Conservation (phyloP, 2,113 vertebrate genomes). For the Hippocampus guttulatus region DNA sequence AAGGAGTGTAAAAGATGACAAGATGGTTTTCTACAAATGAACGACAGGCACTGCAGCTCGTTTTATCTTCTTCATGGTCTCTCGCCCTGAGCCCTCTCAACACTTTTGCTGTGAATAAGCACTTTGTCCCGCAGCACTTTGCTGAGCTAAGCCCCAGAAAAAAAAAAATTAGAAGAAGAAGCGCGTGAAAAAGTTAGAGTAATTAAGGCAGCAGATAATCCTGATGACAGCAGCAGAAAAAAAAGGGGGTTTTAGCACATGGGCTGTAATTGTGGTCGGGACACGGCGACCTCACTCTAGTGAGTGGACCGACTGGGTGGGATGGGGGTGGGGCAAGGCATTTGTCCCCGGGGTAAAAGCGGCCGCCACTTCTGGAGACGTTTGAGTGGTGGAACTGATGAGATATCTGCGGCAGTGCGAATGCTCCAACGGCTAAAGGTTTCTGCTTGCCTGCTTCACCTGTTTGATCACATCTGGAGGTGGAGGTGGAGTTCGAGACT, state of each 20-base stretch:
- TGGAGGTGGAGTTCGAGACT: background rate
- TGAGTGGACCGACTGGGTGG: conserved; percentile 37
- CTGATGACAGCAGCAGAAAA: conserved; percentile 65
- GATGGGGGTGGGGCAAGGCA: conserved; percentile 43
- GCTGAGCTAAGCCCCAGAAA: conserved; percentile 45
- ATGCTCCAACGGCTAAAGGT: conserved; percentile 2
- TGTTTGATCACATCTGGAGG: background rate
- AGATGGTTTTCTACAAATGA: background rate
- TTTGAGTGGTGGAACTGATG: conserved; percentile 12
- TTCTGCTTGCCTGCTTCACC: background rate
- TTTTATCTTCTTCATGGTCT: background rate
- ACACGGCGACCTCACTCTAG: conserved; percentile 61
- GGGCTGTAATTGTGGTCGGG: conserved; percentile 66
- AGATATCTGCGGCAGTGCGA: conserved; percentile 15
- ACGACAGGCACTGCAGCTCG: background rate
- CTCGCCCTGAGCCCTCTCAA: conserved; percentile 11
- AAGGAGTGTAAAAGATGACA: no score
- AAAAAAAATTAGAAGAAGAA: conserved; percentile 1
- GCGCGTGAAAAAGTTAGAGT: conserved; percentile 42
- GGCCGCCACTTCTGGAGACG: conserved; percentile 29
- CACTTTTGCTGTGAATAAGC: conserved; percentile 31
- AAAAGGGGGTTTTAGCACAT: conserved; percentile 59
- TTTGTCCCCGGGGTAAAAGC: conserved; percentile 44
- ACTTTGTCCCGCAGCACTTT: conserved; percentile 25
- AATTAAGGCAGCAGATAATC: conserved; percentile 59